Evolutionary conservation across 2,113 vertebrate species (phyloP).

Genomic region (Seriola aureovittata): DNA sequence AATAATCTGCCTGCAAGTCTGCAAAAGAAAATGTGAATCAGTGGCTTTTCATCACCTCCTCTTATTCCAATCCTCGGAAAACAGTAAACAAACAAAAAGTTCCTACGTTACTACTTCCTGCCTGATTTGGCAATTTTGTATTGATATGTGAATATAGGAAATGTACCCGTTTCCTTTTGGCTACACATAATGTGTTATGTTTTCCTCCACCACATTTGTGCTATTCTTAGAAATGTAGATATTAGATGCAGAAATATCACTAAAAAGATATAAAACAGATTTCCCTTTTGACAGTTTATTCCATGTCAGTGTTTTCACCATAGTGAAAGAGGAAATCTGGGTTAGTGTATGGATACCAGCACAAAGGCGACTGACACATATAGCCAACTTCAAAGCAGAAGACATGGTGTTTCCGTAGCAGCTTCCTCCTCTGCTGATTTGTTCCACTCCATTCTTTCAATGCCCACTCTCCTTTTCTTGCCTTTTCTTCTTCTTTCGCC

Average conservation of each 20-base stretch:
- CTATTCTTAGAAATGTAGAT: background rate
- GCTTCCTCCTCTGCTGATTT: background rate
- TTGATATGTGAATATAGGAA: background rate
- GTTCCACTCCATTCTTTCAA: background rate
- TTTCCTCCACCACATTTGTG: background rate
- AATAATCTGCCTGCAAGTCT: background rate
- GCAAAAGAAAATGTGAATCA: background rate
- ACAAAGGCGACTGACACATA: background rate
- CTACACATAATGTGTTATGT: background rate
- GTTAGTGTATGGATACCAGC: background rate
- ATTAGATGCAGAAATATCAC: background rate
- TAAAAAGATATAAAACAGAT: background rate
- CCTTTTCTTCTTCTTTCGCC: background rate
- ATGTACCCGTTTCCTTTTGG: background rate
- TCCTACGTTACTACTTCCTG: background rate
- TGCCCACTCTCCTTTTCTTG: background rate
- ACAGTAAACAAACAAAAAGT: no score
- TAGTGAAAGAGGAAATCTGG: background rate
- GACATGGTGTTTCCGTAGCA: background rate
- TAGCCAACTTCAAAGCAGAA: slow-evolving; percentile 22
- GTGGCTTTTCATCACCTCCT: background rate
- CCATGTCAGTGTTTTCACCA: background rate
- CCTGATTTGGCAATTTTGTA: background rate
- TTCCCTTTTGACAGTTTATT: background rate
- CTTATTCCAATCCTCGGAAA: background rate